Evolutionary conservation across 2,797 vertebrate species (phyloP).

Genomic region (Menidia menidia): DNA sequence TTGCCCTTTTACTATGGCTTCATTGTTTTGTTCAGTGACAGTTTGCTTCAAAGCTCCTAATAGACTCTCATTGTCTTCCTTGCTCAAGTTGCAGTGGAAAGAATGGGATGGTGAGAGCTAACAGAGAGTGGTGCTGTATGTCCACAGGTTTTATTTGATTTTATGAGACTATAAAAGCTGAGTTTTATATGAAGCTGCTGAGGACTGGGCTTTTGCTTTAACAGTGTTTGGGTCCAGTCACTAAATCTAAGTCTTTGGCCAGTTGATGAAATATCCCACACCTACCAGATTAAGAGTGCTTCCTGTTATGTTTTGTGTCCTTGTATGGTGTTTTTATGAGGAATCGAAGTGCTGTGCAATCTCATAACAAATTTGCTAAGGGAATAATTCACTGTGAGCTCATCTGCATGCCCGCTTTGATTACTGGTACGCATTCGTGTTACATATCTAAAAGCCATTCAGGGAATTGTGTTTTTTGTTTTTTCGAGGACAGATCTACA

Average conservation of each 20-base stretch:
- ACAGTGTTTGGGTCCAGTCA: conserved; percentile 80
- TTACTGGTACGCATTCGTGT: conserved; percentile 49
- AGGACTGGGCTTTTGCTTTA: conserved; percentile 83
- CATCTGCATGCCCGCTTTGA: conserved; percentile 38
- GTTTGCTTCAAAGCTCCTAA: conserved; percentile 62
- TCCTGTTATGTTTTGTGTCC: conserved; percentile 19
- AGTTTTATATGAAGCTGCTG: conserved; percentile 84
- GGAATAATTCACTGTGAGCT: conserved; percentile 6
- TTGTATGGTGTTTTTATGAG: conserved; percentile 14
- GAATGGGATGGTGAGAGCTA: conserved; percentile 30
- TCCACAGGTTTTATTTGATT: conserved; percentile 79
- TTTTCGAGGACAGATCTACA: conserved; percentile 63
- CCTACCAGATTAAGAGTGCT: conserved; percentile 56
- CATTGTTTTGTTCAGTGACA: conserved; percentile 37
- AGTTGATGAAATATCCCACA: conserved; percentile 60
- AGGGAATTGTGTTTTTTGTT: conserved; percentile 61
- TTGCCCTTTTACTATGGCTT: conserved; percentile 38
- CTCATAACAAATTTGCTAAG: not conserved
- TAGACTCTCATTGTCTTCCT: conserved; percentile 58
- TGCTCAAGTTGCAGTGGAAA: conserved; percentile 21
- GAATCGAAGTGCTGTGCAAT: conserved; percentile 11
- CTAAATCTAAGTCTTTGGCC: conserved; percentile 81
- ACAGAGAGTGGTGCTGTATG: conserved; percentile 74
- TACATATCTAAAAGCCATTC: conserved; percentile 42
- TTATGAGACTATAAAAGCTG: conserved; percentile 83